phyloP scores from a whole-genome alignment of 2,113 vertebrate genomes.

The Formicarius rufipectus region DNA sequence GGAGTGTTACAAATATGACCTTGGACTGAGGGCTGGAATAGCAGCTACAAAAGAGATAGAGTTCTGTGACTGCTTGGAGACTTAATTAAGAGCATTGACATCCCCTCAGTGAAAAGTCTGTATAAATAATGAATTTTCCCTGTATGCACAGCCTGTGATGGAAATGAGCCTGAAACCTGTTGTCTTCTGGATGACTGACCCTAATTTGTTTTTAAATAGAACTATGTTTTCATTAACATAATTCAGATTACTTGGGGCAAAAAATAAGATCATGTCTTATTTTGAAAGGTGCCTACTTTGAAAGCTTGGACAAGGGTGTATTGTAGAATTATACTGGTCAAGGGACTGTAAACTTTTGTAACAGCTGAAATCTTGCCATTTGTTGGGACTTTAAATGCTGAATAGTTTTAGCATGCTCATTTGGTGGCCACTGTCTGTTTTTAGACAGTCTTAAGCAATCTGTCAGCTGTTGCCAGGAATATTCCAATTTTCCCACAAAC shows the following conservation, averaged over 20 bases:
- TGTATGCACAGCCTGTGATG: neutral
- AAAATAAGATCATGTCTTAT: neutral
- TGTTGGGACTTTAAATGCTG: neutral
- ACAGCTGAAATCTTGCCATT: neutral
- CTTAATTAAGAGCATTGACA: constrained; percentile 31
- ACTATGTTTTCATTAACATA: constrained; percentile 22
- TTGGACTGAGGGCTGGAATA: neutral
- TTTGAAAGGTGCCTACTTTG: neutral
- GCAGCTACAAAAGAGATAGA: neutral
- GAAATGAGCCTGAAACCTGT: constrained; percentile 16
- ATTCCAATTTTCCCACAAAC: neutral
- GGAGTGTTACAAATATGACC: neutral
- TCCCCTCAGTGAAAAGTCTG: constrained; percentile 10
- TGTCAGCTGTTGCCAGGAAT: neutral
- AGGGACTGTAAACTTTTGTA: neutral
- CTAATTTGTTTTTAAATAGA: constrained; percentile 46
- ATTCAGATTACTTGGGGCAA: neutral
- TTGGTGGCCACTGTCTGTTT: neutral
- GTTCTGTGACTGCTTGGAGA: neutral
- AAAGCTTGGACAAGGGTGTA: neutral
- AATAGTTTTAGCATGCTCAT: neutral
- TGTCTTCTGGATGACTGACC: constrained; percentile 38
- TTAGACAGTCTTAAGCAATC: neutral
- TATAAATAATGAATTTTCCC: constrained; percentile 38
- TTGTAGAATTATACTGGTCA: neutral